Evolutionary conservation across 1,140 invertebrate species (phyloP).

Genomic region (Drosophila arawakana): DNA sequence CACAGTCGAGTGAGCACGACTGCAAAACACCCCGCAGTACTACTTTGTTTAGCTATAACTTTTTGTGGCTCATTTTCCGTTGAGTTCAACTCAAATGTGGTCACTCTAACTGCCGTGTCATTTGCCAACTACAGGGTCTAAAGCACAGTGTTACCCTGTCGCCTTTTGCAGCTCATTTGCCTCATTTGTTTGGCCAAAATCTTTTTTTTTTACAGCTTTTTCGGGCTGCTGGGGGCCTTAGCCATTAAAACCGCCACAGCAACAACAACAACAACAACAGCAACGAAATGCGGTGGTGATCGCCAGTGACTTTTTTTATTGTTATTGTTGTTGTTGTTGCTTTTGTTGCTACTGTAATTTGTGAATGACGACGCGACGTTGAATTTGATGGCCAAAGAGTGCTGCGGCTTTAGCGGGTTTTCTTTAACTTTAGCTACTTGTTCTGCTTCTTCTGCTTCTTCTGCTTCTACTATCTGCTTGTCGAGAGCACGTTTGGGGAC

Average conservation of each 20-base stretch:
- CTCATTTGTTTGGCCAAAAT: conserved; percentile 69
- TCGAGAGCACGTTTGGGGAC: conserved; percentile 47
- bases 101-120: too few species aligned
- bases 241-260: conserved; percentile 61
- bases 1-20: not conserved
- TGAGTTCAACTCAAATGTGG: too few species aligned
- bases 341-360: conserved; percentile 65
- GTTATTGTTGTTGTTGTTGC: conserved; percentile 4
- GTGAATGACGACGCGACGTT: conserved; percentile 44
- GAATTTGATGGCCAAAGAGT: conserved; percentile 42
- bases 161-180: conserved; percentile 57
- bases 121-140: not conserved
- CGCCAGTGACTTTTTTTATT: conserved; percentile 40
- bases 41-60: too few species aligned
- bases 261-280: conserved; percentile 30
- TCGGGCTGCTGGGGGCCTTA: conserved; percentile 32
- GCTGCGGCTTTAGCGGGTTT: not conserved
- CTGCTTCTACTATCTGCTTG: not conserved
- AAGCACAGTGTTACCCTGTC: conserved; percentile 17
- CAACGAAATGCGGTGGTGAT: conserved; percentile 68
- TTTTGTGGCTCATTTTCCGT: too few species aligned
- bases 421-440: not conserved
- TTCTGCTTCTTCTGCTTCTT: too few species aligned
- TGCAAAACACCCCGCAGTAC: not conserved
- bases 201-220: conserved; percentile 69